Base-by-base conservation (phyloP, 1,140 invertebrate species). In the Melanaphis sacchari region DNA sequence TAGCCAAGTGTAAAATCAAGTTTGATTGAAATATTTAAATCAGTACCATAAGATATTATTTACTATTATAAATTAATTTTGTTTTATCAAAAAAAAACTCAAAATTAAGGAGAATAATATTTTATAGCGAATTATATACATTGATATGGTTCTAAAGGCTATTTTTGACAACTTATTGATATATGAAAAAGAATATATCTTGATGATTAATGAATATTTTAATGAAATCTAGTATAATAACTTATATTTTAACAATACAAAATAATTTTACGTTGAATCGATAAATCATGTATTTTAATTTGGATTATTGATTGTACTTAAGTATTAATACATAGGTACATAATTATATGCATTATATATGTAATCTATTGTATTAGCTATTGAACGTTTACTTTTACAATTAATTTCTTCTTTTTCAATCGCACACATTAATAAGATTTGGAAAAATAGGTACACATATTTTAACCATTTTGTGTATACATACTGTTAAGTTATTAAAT, bases 161-260 rank as follows among this genome's bases (percentile, higher is more conserved):
- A 54, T 24, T 54, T 54, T 54, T 54, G 52, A 54, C 52, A 54
- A 24, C 24, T 24, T 26, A 54, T 54, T 7, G 52, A 54, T 54
- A 7, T 26, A 26, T 54, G 1, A 54, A 54, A 54, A 54, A 54
- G 5, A 9, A 7, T 22, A 76, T 36, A 76, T 76, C 66, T 76
- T 38, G 36, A 82, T 81, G 76, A 82, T 82, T 82, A 82, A 82
- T 82, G 36, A 36, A 38, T 82, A 76, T 76, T 76, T 76, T 76
- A 76, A 76, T 76, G n/a, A 76, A 76, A 76, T 76, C 4, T 76
- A 36, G 26, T 36, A 76, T 0, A 6, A 76, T 76, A 76, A 76
- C 18, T 76, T 76, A 76, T 76, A 36, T 76, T n/a, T n/a, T 76
- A 31, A 76, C n/a, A 76, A 36, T 36, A 82, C 36, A 22, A 36